phyloP scores from a whole-genome alignment of 2,797 vertebrate genomes.

The Crocodylus rhombifer region DNA sequence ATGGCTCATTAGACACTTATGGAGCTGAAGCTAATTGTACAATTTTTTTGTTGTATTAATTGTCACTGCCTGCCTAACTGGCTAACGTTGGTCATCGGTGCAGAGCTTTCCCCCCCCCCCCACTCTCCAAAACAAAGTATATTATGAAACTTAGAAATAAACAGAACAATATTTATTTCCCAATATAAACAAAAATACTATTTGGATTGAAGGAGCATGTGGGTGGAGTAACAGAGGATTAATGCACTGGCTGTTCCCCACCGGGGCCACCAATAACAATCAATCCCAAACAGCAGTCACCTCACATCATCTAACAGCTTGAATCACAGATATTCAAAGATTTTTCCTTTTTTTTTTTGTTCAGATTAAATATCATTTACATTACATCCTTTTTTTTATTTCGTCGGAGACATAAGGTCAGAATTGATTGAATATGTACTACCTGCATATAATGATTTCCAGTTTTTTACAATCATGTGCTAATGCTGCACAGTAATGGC shows the following conservation, averaged over 20 bases:
- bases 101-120: conserved; percentile 28
- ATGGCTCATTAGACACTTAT: conserved; percentile 84
- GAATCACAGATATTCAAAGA: conserved; percentile 73
- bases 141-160: conserved; percentile 50
- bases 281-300: conserved; percentile 74
- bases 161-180: conserved; percentile 63
- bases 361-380: conserved; percentile 79
- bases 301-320: conserved; percentile 78
- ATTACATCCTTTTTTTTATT: conserved; percentile 76
- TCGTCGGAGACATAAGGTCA: conserved; percentile 84
- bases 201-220: conserved; percentile 68
- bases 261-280: conserved; percentile 76
- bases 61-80: conserved; percentile 75
- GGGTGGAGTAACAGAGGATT: conserved; percentile 74
- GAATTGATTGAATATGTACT: conserved; percentile 85
- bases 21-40: conserved; percentile 81
- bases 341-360: conserved; percentile 26
- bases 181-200: conserved; percentile 74
- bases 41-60: conserved; percentile 79
- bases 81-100: conserved; percentile 74
- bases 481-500: conserved; percentile 84
- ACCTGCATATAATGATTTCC: conserved; percentile 84
- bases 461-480: conserved; percentile 84
- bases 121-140: conserved; percentile 17
- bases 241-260: conserved; percentile 67